Base-by-base conservation (phyloP, 2,113 vertebrate genomes). In the Apteryx owenii region DNA sequence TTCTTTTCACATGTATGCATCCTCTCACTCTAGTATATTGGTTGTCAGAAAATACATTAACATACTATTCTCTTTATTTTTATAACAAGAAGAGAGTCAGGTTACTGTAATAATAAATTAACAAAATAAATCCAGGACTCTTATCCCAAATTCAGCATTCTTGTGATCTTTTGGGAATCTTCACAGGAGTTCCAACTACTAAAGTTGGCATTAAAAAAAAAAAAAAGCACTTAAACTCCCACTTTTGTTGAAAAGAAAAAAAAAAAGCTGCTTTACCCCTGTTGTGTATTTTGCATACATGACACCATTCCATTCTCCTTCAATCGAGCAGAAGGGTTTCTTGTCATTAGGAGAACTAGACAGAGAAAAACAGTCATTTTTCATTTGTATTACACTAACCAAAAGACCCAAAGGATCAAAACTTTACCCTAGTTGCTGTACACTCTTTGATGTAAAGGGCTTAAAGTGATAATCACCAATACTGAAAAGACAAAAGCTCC, bases 231-330 rank as follows among this genome's bases (percentile, higher is more conserved):
- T n/a, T 18, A 44, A 14, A 22, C 54, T 83, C 61, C 21, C 29
- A 20, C 29, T 85, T 83, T 48, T 93, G 73, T 53, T 36, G 4
- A 20, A n/a, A 81, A 78, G 22, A 22, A 10, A 26, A 15, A 20
- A 11, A 7, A 54, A 54, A 72, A 77, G 46, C 29, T 81, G 54
- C 33, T 97, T 99, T 98, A 99, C 99, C 99, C 99, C 99, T 68
- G 99, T 98, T 68, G 98, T 97, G 97, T 98, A 98, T 97, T 99
- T 99, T 95, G 99, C 98, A 48, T 99, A 99, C 99, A 99, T 99
- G 94, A 99, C 98, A 90, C 99, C 99, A 46, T 99, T 99, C 99
- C 99, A 99, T 95, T 99, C 99, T 76, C 99, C 99, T 98, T 99
- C 99, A 88, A 99, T 97, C 53, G 99, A 99, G 97, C 98, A 99